Percentiles rank a stretch among this genome's conserved stretches.
Conservation (phyloP, 1,140 invertebrate genomes). For the Diorhabda sublineata region DNA sequence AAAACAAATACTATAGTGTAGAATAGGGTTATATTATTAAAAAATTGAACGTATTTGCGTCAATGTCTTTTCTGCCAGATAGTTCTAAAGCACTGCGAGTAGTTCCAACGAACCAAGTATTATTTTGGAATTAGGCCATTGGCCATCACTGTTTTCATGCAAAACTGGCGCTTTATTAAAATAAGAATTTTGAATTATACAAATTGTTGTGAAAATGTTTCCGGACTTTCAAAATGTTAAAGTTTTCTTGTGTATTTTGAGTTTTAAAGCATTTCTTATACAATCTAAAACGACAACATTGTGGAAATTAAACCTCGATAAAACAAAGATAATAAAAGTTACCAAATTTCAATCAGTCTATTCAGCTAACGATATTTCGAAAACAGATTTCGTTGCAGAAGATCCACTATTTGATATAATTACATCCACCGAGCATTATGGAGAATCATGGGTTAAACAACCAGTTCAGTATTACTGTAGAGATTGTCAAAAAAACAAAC, state of each 20-base stretch:
- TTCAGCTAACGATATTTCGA: conserved; percentile 44
- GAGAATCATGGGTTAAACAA: conserved; percentile 59
- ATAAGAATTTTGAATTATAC: too few relatives aligned
- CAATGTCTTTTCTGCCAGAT: too few relatives aligned
- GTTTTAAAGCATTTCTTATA: conserved; percentile 63
- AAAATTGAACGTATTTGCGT: too few relatives aligned
- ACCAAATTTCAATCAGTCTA: conserved; percentile 52
- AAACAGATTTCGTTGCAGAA: conserved; percentile 47
- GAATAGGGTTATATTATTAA: too few relatives aligned
- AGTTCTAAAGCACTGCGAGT: too few relatives aligned
- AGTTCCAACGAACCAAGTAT: too few relatives aligned
- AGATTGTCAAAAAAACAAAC: conserved; percentile 32
- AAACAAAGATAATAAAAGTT: conserved; percentile 63
- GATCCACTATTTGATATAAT: conserved; percentile 63
- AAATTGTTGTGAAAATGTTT: conserved; percentile 1
- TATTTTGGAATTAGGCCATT: too few relatives aligned
- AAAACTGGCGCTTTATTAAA: too few relatives aligned
- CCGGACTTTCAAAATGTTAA: conserved; percentile 10
- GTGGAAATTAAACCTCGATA: conserved; percentile 67
- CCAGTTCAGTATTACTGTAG: conserved; percentile 42
- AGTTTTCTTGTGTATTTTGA: conserved; percentile 37
- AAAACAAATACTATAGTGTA: too few relatives aligned
- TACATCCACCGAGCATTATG: conserved; percentile 59
- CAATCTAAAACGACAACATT: conserved; percentile 69
- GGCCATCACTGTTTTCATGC: too few relatives aligned